Base-by-base conservation (phyloP, 92 coral and sea anemone genomes). In the Virgularia gustaviana region DNA sequence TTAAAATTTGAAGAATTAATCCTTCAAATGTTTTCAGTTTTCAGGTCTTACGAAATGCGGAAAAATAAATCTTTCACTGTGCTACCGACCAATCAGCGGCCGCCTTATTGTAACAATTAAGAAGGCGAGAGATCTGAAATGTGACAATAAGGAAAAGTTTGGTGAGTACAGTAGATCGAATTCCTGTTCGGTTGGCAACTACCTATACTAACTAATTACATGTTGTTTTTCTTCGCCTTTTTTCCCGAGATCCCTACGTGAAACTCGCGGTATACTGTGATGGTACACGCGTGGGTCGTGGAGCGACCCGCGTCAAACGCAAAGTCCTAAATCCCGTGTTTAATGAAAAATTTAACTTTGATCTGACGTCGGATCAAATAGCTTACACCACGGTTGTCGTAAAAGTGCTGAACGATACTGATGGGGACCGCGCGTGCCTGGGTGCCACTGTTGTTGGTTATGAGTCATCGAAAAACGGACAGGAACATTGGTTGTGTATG, bases 71-170 rank as follows among this genome's bases (percentile, higher is more conserved):
- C 81, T 87, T 6, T 87, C 98, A n/a, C 78, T 92, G 36, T 92
- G 98, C 77, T 92, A 83, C 78, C 98, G 98, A 73, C 98, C 98
- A 89, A 89, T 92, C 89, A 92, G 98, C 81, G 96, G 98, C 28
- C 98, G 98, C 15, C 88, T 92, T 66, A 92, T 92, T 34, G 90
- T 89, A 31, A 92, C 98, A 4, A 67, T 92, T 39, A 92, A 92
- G 65, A 71, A 82, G 58, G 76, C 60, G 6, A 87, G 74, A 28
- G 98, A 89, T 22, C 87, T 95, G 27, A 83, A 91, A 80, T 95
- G 98, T 87, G 77, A 70, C 73, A 66, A 7, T 23, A 57, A 49
- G 8, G 35, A 80, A 49, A 51, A 23, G 25, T 63, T 62, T 63
- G 73, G 64, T 57, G 35, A 78, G 56, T 45, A 25, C 23, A 15